A percentile compares a stretch with the other conserved stretches of the same genome.
phyloP scores from a whole-genome alignment of 2,113 vertebrate species.

The Hucho hucho region DNA sequence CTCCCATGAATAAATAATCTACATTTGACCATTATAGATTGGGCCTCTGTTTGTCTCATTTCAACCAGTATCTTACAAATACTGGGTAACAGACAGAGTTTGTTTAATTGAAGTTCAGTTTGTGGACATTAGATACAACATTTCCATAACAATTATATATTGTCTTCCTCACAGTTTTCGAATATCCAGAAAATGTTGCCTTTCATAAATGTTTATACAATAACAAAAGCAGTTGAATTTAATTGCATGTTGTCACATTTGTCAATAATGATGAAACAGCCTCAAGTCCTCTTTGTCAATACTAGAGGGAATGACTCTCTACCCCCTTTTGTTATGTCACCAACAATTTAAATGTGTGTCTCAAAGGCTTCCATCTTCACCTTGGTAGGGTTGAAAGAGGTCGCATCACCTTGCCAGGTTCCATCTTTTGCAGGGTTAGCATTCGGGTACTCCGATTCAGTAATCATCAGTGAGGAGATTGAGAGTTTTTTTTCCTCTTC shows the following conservation, averaged over 20 bases:
- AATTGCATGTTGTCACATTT: no score
- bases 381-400: constrained; percentile 23
- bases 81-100: no score
- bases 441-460: constrained; percentile 42
- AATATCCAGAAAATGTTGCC: background rate
- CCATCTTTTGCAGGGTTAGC: constrained; percentile 5
- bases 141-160: no score
- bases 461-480: constrained; percentile 53
- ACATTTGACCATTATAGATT: no score
- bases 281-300: background rate
- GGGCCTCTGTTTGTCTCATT: no score
- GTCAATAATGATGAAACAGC: no score
- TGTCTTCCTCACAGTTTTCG: no score
- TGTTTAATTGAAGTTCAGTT: no score
- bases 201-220: background rate
- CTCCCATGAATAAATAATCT: no score
- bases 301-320: no score
- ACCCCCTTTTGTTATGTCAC: background rate
- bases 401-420: constrained; percentile 9
- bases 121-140: no score
- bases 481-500: constrained; percentile 12
- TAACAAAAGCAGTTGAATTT: background rate
- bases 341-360: constrained; percentile 55
- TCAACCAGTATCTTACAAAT: no score
- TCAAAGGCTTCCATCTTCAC: constrained; percentile 34